phyloP scores from a whole-genome alignment of 2,888 invertebrate species.

The Polydrusus cervinus region DNA sequence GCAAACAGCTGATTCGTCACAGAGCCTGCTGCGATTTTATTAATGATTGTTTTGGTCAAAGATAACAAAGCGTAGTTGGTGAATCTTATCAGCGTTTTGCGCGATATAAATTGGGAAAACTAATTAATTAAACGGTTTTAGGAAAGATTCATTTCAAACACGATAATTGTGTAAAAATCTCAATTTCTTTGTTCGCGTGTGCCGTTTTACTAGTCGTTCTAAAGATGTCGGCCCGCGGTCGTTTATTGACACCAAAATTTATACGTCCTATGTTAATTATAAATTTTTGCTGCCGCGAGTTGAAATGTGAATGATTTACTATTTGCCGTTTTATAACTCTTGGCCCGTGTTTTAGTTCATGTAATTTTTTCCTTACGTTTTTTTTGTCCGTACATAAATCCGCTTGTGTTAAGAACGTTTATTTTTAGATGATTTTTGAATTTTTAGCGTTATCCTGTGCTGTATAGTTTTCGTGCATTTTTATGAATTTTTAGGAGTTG shows the following conservation, averaged over 20 bases:
- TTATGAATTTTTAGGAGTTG: conserved; percentile 31
- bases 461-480: conserved; percentile 51
- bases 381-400: neutral
- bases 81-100: conserved; percentile 10
- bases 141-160: neutral
- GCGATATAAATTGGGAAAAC: conserved; percentile 8
- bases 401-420: neutral
- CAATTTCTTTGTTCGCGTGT: conserved; percentile 56
- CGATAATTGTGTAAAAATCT: neutral
- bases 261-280: conserved; percentile 22
- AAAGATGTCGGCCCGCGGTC: conserved; percentile 67
- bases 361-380: conserved; percentile 5
- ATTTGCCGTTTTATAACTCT: conserved; percentile 3
- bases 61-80: conserved; percentile 27
- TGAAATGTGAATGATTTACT: neutral
- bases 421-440: conserved; percentile 13
- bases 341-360: neutral
- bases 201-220: conserved; percentile 59
- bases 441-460: neutral
- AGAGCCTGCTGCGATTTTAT: conserved; percentile 28
- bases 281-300: conserved; percentile 7
- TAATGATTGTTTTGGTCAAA: conserved; percentile 37
- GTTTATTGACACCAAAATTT: conserved; percentile 64
- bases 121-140: neutral
- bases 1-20: conserved; percentile 75